Conservation (phyloP, 2,113 vertebrate species). For the Suncus etruscus region DNA sequence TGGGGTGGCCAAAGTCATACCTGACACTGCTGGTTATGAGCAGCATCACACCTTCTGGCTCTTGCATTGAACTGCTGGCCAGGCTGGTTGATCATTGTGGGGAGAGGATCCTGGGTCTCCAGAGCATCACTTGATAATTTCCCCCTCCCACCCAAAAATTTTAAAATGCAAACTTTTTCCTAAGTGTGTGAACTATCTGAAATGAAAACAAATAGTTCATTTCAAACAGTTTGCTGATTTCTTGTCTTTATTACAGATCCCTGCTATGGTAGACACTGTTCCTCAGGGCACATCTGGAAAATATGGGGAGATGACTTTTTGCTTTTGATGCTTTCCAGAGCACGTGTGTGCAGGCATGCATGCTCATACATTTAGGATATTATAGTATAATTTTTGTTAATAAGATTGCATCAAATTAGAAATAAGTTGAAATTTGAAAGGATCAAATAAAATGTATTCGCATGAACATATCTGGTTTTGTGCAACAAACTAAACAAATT, state of each 20-base stretch:
- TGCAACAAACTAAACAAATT: conserved; percentile 25
- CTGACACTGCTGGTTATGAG: too few relatives aligned
- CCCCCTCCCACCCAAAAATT: background rate
- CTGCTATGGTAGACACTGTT: background rate
- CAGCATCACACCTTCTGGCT: too few relatives aligned
- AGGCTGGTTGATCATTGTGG: too few relatives aligned
- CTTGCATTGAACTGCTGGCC: too few relatives aligned
- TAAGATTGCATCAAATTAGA: conserved; percentile 54
- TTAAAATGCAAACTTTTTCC: conserved; percentile 1
- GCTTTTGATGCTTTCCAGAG: conserved; percentile 21
- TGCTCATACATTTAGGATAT: conserved; percentile 5
- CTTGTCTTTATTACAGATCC: background rate
- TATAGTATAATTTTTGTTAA: conserved; percentile 54
- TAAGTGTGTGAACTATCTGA: background rate
- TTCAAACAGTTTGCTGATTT: background rate
- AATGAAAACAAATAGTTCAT: background rate
- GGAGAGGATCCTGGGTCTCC: too few relatives aligned
- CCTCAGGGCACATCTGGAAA: background rate
- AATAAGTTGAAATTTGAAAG: conserved; percentile 12
- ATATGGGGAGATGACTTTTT: background rate
- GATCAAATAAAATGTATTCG: background rate
- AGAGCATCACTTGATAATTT: too few relatives aligned
- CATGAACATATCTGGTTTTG: background rate
- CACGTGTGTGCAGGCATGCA: too few relatives aligned
- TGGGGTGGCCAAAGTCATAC: too few relatives aligned